Evolutionary conservation across 1,140 invertebrate genomes (phyloP).

Genomic region (Bombus sylvicola): DNA sequence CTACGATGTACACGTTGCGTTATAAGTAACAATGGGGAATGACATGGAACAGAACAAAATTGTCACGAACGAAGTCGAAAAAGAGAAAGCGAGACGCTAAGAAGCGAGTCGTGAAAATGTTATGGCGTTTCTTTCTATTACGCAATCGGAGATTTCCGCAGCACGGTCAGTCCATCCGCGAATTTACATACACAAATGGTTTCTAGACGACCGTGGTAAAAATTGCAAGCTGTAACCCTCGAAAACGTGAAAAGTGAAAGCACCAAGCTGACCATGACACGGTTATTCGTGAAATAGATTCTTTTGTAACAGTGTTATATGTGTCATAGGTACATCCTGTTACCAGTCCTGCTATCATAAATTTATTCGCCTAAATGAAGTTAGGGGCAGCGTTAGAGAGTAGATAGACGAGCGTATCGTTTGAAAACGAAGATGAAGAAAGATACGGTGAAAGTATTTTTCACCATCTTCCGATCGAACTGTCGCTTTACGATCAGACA

Average conservation of each 20-base stretch:
- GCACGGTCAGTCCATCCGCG: no score
- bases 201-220: neutral
- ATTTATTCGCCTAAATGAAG: no score
- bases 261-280: conserved; percentile 53
- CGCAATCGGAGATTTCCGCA: neutral
- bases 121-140: neutral
- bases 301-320: conserved; percentile 9
- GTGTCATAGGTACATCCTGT: neutral
- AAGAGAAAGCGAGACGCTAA: conserved; percentile 12
- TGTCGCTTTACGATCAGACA: no score
- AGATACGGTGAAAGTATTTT: no score
- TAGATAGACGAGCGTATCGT: no score
- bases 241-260: conserved; percentile 49
- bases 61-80: neutral
- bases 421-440: no score
- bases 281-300: conserved; percentile 43
- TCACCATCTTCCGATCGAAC: no score
- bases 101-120: conserved; percentile 1
- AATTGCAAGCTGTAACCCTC: neutral
- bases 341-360: neutral
- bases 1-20: no score
- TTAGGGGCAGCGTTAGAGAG: no score
- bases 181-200: neutral
- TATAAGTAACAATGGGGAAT: neutral
- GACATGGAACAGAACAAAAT: neutral